Evolutionary conservation across 2,113 vertebrate species (phyloP), one percentile per base, ranked within the genome.

Genomic region (Leucoraja erinaceus): DNA sequence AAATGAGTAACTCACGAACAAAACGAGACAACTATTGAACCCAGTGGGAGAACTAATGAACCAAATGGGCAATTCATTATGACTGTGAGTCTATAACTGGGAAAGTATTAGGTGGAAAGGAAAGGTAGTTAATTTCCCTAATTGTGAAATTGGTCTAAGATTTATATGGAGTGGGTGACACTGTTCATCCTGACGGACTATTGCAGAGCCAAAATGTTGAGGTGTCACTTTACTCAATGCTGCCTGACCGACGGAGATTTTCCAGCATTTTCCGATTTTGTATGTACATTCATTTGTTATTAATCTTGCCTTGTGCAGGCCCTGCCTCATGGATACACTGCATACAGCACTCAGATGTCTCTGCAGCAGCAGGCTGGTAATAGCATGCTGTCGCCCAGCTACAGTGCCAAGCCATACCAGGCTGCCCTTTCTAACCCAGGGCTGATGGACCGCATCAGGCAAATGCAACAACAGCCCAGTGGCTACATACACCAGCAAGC

Each of bases 321-420:
- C 25, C 33, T 91, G 81, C 83, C 96, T 22, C 96, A 95, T 10
- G 96, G 96, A 0, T 96, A 97, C 84, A 96, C 96, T 0, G 96
- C 96, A 95, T 96, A 95, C 0, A 94, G 96, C 90, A 95, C 96
- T 0, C 94, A 94, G 93, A 94, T 96, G 95, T 94, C 96, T 28
- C 10, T 95, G 93, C 96, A 94, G 90, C 96, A 94, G 93, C 96
- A 94, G 93, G 78, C 95, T 0, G 93, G 94, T 0, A 88, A 93
- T 1, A 7, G 94, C 38, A 94, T 95, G 88, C 95, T 96, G 5
- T 96, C 96, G n/a, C 96, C 96, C n/a, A 54, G 94, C 95, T 97
- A 95, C 68, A 94, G 7, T 90, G 94, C 95, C 38, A 94, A 95
- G 0, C 28, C 94, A 0, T 95, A 94, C 20, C 8, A 95, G 0